These are phyloP conservation scores for Agonopterix subpropinquella DNA, from an alignment of 2,888 invertebrate genomes.

Conservation along the genomic window DNA sequence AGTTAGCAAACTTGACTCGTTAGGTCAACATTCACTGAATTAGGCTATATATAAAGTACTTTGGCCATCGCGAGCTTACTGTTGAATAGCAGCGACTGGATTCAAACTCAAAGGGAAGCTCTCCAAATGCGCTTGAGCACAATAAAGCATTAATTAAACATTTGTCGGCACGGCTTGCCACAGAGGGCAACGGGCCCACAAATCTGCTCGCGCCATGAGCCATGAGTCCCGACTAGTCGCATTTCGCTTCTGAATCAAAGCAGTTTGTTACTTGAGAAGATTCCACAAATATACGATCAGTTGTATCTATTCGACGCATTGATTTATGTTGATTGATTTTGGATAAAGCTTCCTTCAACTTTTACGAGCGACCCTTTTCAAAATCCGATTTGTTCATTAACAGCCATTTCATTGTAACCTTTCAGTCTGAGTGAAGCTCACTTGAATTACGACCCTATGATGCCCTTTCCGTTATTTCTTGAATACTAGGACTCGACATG, in stretches of 20 bases:
- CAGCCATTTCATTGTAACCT: too few species aligned
- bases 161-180: conserved; percentile 15
- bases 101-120: conserved; percentile 8
- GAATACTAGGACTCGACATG: conserved; percentile 16
- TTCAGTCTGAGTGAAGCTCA: too few species aligned
- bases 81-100: conserved; percentile 10
- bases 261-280: too few species aligned
- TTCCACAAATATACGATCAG: too few species aligned
- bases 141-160: conserved; percentile 26
- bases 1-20: not conserved
- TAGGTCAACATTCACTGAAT: conserved; percentile 6
- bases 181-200: conserved; percentile 8
- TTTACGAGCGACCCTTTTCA: too few species aligned
- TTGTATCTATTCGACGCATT: too few species aligned
- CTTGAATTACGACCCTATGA: too few species aligned
- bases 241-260: too few species aligned
- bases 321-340: too few species aligned
- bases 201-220: conserved; percentile 23
- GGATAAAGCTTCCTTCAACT: too few species aligned
- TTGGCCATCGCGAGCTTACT: conserved; percentile 4
- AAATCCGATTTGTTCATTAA: too few species aligned
- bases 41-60: conserved; percentile 5
- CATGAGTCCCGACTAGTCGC: conserved; percentile 10
- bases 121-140: conserved; percentile 15
- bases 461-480: too few species aligned